Evolutionary conservation across 2,888 invertebrate species (phyloP), one percentile per base, ranked within the genome.

Genomic region (Acanthopleura granulata): DNA sequence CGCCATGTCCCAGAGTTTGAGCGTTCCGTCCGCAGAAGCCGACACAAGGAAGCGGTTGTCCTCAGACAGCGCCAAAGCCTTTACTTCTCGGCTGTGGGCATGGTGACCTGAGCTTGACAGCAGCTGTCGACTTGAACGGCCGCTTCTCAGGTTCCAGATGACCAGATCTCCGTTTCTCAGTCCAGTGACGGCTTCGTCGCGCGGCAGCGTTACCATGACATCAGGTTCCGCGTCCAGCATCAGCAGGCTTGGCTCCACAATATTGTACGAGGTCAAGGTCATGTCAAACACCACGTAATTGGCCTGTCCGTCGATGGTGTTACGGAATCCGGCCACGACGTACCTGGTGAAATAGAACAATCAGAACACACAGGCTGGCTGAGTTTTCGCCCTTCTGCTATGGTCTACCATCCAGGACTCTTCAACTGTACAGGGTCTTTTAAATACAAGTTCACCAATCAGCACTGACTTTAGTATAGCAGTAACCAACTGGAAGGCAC

Each of bases 221-320:
- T 88, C 87, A 18, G 88, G 88, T 72, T 85, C 82, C 22, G 90
- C 90, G 76, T 90, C 88, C 73, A 91, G 78, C 70, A 87, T 86
- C 50, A 90, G 80, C 74, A 89, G 83, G 77, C 84, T 84, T 12
- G 90, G 89, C 57, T 90, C 89, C 27, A 81, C 83, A n/a, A 86
- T 82, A 72, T 85, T 85, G 76, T 85, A 84, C 73, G 84, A 84
- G 25, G 86, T 86, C 50, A 84, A 76, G 62, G 83, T 87, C 85
- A 90, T 85, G 76, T 91, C 90, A 78, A 90, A 91, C 66, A 89
- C 84, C 72, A 90, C 86, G 81, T 89, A 90, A 78, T 90, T 89
- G 27, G 90, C 88, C 72, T 84, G 85, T 75, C 88, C 87, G 81
- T 91, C 90, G 75, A 85, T 86, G 12, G 88, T 85, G 80, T 90